Evolutionary conservation across 2,888 invertebrate genomes (phyloP), one percentile per base, ranked within the genome.

Genomic region (Stramonita haemastoma): DNA sequence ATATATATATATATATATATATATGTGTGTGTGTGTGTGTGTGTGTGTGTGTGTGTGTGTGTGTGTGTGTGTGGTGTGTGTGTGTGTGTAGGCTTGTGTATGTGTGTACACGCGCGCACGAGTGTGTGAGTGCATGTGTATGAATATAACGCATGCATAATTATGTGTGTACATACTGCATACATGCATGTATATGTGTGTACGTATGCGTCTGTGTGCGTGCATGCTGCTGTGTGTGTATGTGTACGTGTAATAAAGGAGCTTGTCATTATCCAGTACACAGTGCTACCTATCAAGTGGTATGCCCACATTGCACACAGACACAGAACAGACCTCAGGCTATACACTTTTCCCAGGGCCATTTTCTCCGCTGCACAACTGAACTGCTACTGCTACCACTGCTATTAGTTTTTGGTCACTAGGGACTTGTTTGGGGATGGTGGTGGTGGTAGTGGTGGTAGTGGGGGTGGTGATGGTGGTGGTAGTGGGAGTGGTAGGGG

Each of bases 81-180:
- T 57, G 57, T 57, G 66, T 57, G 77, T 87, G 66, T 81, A 13
- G 77, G 56, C 32, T 77, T 87, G 56, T 73, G 66, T 66, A 70
- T 73, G 66, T 87, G 87, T 36, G 70, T 73, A 77, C 32, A 32
- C 32, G 29, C 36, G 8, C 36, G 36, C 19, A 22, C 36, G 8
- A 29, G 77, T 29, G 1, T 22, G 19, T 57, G 57, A 13, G 57
- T 57, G 57, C 15, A 15, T 57, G 57, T 57, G 57, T 57, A 15
- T 15, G 57, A 13, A 15, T 15, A 57, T 57, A n/a, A n/a, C n/a
- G 57, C 15, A 15, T 57, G 2, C 17, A 2, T 29, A n/a, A n/a
- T n/a, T 77, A 5, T 77, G n/a, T 29, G 8, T 8, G n/a, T 66
- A 4, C 70, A 70, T 19, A 29, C 6, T 73, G 73, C 5, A 29